A percentile compares a stretch with the other conserved stretches of the same genome.
Conservation (phyloP, 2,888 invertebrate species). For the Lasioglossum zephyrum region DNA sequence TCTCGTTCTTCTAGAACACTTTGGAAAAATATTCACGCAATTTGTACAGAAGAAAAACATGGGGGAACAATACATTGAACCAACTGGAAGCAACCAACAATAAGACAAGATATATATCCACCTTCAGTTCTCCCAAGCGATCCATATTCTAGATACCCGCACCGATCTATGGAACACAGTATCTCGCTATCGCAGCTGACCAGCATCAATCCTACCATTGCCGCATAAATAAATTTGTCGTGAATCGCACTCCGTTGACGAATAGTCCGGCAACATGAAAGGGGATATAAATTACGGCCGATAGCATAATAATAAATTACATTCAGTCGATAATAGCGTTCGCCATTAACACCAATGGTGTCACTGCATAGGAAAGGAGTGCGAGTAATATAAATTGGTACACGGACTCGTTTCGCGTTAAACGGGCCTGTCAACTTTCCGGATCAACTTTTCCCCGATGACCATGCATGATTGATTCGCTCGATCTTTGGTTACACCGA, state of each 20-base stretch:
- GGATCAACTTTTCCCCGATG: conserved; percentile 21
- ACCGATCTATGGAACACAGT: not conserved
- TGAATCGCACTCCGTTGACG: not conserved
- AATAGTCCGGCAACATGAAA: not conserved
- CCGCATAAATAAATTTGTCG: conserved; percentile 22
- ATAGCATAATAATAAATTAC: conserved; percentile 34
- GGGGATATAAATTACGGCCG: conserved; percentile 25
- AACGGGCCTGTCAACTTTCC: conserved; percentile 21
- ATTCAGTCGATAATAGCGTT: conserved; percentile 26
- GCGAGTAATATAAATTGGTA: not conserved
- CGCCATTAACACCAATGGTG: conserved; percentile 4
- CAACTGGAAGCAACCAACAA: not conserved
- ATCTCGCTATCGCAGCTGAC: not conserved
- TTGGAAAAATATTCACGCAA: not conserved
- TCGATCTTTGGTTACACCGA: not conserved
- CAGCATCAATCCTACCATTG: not conserved
- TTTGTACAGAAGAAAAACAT: not conserved
- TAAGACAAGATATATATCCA: not conserved
- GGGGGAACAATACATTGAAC: not conserved
- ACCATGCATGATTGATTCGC: conserved; percentile 20
- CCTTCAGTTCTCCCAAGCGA: not conserved
- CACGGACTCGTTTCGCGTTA: not conserved
- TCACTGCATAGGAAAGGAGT: not conserved
- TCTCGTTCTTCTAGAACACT: not conserved
- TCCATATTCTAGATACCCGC: not conserved